Base-by-base conservation (phyloP, 2,113 vertebrate species). In the Azemiops feae region DNA sequence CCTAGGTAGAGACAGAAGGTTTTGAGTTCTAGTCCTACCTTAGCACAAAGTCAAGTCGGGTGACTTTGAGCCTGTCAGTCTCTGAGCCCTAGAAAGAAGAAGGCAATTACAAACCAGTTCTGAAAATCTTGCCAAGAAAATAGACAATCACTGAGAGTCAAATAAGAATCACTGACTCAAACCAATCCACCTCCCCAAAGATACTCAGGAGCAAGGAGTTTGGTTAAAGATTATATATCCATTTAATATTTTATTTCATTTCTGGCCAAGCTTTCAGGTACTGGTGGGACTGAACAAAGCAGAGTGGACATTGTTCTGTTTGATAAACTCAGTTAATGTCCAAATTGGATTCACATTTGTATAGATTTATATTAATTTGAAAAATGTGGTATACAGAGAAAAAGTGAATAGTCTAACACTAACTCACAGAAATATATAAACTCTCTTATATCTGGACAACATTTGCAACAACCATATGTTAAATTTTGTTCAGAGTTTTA, bases 291-390 rank as follows among this genome's bases (percentile, higher is more conserved):
- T 88, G 91, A 93, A 12, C 91, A 93, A 94, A 95, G 95, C 93
- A 94, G 94, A 93, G 43, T 90, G 87, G 0, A 1, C 5, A 23
- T 95, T 89, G 92, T 96, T 92, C 95, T 93, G 86, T 87, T 95
- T 90, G 89, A 92, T 53, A 90, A 96, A 94, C 94, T 85, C 64
- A 93, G 93, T 94, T 89, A 96, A 94, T 90, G 95, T 92, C 93
- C 18, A 86, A 34, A 88, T 18, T 88, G 52, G 34, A n/a, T 23
- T 14, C 27, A 69, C 39, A 20, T 64, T 47, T 58, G 20, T 50
- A 64, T 20, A 64, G 4, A 90, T 23, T 5, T 39, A 45, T 57
- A 89, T 45, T 23, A 27, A 57, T 45, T 58, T 60, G 55, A 43
- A 90, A 90, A 64, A 27, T 47, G 64, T 10, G 50, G 58, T 60